Evolutionary conservation across 2,888 invertebrate species (phyloP), one percentile per base, ranked within the genome.

Genomic region (Sphaerophoria rueppellii): DNA sequence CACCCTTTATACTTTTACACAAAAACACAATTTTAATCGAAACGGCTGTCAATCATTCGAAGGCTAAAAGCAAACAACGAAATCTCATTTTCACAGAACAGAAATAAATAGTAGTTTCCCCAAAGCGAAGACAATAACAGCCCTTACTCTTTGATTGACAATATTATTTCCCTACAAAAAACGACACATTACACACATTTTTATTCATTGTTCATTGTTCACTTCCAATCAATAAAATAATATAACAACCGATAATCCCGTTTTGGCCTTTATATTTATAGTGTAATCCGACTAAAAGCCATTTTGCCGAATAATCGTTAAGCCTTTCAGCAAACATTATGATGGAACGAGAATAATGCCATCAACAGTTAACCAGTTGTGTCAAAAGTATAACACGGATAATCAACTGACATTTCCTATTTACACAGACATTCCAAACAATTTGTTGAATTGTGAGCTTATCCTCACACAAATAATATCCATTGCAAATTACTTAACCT

Each of bases 351-450:
- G 55, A 69, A 69, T 69, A 69, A 55, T 69, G 43, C 55, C 69
- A 52, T 43, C 69, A 54, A 43, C 43, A 69, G 43, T 43, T 43
- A 32, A n/a, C 7, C 63, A 48, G 37, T 9, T 46, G 32, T 60
- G 35, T 58, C 63, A 46, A 34, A 55, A 34, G 9, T 54, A 50
- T 58, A 37, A 52, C 58, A 24, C 37, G 65, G 72, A 82, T 65
- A 82, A 82, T 77, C 60, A 82, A 82, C 77, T 76, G 55, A 60
- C 48, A 71, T 70, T 54, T 57, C 58, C 58, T 54, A 58, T 81
- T 77, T 77, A 48, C 61, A 46, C 77, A 67, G 67, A 72, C 77
- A 72, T 72, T 57, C 60, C 72, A 82, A 24, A 77, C 77, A 82
- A 72, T 72, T 72, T 72, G 58, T 34, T 61, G 71, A 77, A 50